Conservation (phyloP, 2,797 vertebrate species). For the Sebastes vulpes region DNA sequence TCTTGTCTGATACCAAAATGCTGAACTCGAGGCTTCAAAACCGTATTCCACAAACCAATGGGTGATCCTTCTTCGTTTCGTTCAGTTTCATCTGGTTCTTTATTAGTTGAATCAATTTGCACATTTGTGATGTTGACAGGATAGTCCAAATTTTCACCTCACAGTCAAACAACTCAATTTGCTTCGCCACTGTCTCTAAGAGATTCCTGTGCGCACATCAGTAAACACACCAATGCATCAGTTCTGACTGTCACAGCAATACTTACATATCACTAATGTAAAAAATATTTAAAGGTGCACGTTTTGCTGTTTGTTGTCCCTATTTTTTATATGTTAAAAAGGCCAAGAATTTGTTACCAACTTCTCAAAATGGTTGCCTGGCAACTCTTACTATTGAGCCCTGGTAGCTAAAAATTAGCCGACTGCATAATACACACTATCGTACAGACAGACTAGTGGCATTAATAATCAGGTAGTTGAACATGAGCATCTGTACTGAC, state of each 20-base stretch:
- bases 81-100: too few relatives aligned
- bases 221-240: too few relatives aligned
- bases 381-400: neutral
- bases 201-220: too few relatives aligned
- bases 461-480: neutral
- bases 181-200: too few relatives aligned
- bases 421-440: neutral
- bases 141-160: too few relatives aligned
- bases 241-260: too few relatives aligned
- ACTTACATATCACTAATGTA: neutral
- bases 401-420: neutral
- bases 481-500: slow-evolving; percentile 8
- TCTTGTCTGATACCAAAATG: neutral
- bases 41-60: neutral
- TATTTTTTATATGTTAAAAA: neutral
- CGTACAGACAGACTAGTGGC: neutral
- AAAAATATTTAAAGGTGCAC: neutral
- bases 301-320: neutral
- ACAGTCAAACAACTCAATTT: neutral
- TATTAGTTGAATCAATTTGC: neutral
- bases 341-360: neutral
- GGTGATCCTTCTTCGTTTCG: too few relatives aligned
- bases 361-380: neutral
- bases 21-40: neutral
- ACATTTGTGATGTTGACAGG: neutral